Conservation (phyloP, 1,140 invertebrate genomes). For the Bombus superbus region DNA sequence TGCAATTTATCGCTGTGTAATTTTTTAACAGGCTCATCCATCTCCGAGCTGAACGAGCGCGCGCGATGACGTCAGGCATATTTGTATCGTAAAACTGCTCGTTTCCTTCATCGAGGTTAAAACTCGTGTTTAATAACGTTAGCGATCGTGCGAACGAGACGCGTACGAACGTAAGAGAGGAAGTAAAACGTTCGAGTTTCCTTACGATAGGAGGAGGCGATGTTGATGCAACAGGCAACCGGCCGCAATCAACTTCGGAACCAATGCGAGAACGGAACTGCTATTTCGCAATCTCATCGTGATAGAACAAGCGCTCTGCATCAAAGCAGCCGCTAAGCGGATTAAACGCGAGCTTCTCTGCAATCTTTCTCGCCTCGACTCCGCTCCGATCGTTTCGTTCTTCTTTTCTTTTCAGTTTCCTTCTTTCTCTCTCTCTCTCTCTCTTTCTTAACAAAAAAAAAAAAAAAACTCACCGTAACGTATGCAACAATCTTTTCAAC, state of each 20-base stretch:
- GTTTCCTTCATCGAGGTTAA: constrained; percentile 3
- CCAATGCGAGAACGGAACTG: constrained; percentile 58
- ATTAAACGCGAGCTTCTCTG: constrained; percentile 62
- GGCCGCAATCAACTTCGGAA: constrained; percentile 15
- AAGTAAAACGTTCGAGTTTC: constrained; percentile 48
- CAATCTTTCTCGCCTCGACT: constrained; percentile 41
- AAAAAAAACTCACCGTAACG: too few species aligned
- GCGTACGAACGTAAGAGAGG: constrained; percentile 34
- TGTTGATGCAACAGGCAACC: constrained; percentile 33
- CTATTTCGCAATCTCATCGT: constrained; percentile 56
- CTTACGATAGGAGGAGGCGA: constrained; percentile 21
- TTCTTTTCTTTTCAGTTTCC: not conserved
- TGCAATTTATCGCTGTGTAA: constrained; percentile 16
- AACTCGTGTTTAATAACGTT: not conserved
- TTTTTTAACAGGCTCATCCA: constrained; percentile 24
- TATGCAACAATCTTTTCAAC: too few species aligned
- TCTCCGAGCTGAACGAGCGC: not conserved
- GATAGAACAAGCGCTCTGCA: constrained; percentile 26
- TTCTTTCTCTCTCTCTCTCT: not conserved
- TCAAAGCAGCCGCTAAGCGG: constrained; percentile 65
- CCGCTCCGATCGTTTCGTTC: not conserved
- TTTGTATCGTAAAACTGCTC: constrained; percentile 33
- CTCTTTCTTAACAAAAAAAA: too few species aligned
- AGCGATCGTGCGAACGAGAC: constrained; percentile 25
- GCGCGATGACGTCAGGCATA: not conserved